Conservation (phyloP, 1,140 invertebrate species). For the Brachystomella parvula region DNA sequence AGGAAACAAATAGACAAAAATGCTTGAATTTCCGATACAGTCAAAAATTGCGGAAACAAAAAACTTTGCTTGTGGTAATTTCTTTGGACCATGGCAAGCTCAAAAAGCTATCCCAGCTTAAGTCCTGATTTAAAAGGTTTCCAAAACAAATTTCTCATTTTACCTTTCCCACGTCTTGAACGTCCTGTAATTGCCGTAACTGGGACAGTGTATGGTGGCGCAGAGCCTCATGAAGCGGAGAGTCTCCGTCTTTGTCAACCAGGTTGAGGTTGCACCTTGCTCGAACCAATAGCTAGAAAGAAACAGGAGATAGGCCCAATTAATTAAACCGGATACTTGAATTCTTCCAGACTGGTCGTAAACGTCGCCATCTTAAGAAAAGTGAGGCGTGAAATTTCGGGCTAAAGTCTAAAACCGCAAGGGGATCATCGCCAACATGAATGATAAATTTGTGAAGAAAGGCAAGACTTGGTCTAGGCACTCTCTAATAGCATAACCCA, state of each 20-base stretch:
- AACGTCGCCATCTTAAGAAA: not conserved
- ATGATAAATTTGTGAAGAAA: no score
- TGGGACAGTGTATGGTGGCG: constrained; percentile 88
- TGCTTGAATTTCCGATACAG: no score
- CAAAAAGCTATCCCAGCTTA: no score
- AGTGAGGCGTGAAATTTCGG: no score
- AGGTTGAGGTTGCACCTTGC: constrained; percentile 91
- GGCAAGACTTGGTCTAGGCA: no score
- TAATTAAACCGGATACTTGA: constrained; percentile 1
- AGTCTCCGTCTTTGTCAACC: constrained; percentile 88
- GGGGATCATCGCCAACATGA: not conserved
- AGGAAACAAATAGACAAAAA: no score
- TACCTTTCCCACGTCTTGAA: constrained; percentile 83
- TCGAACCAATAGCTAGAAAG: constrained; percentile 66
- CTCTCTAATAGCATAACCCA: not conserved
- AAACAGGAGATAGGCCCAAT: not conserved
- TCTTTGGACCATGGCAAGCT: no score
- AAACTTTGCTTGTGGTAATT: not conserved
- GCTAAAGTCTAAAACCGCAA: not conserved
- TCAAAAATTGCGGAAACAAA: no score
- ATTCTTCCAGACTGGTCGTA: not conserved
- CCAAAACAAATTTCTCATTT: no score
- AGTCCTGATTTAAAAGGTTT: no score
- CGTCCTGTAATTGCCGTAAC: constrained; percentile 84
- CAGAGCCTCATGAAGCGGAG: constrained; percentile 3